These are phyloP conservation scores for Cranoglanis bouderius DNA, from an alignment of 2,113 vertebrate species.

Conservation along the genomic window DNA sequence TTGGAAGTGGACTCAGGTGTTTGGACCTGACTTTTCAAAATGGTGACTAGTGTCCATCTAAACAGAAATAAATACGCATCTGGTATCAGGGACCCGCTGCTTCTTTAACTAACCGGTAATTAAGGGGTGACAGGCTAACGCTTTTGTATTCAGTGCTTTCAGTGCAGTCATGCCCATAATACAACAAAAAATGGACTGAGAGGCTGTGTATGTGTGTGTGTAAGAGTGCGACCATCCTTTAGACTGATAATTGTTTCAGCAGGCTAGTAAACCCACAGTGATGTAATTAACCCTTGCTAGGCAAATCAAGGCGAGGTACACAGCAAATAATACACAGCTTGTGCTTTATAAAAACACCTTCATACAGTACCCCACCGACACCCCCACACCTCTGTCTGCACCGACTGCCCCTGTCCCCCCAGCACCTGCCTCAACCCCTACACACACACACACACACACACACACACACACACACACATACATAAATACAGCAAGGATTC, in stretches of 20 bases:
- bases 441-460: neutral
- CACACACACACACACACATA: neutral
- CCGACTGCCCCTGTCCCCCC: too few species aligned
- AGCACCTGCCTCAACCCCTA: neutral
- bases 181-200: neutral
- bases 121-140: neutral
- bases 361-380: too few species aligned
- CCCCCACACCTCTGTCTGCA: too few species aligned
- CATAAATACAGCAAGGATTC: neutral
- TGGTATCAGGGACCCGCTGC: neutral
- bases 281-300: neutral
- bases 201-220: neutral
- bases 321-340: neutral
- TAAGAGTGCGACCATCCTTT: neutral
- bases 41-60: neutral
- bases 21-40: neutral
- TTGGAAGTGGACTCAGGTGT: neutral
- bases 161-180: neutral
- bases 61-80: neutral
- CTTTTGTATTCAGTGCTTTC: conserved; percentile 1
- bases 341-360: too few species aligned
- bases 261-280: neutral
- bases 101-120: conserved; percentile 12
- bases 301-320: neutral
- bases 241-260: conserved; percentile 17